Conservation (phyloP, 2,888 invertebrate species). For the Acleris sparsana region DNA sequence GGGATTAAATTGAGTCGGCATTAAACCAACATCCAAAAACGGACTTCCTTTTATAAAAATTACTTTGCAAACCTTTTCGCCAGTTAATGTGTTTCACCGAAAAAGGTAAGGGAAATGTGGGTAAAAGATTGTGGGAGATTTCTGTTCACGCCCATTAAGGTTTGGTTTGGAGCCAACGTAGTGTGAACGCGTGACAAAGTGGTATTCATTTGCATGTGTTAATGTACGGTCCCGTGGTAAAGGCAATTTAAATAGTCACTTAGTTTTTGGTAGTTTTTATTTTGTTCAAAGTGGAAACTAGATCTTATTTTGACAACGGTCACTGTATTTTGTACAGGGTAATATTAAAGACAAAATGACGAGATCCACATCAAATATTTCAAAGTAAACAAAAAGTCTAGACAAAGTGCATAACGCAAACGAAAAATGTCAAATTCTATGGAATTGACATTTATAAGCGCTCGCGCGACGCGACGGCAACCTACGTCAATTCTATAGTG, state of each 20-base stretch:
- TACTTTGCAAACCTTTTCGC: constrained; percentile 1
- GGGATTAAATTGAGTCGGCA: constrained; percentile 7
- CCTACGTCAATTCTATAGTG: too few species aligned
- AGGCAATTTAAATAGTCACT: neutral
- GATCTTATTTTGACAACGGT: too few species aligned
- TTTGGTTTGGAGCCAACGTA: neutral
- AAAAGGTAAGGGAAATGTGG: neutral
- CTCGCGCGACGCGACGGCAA: too few species aligned
- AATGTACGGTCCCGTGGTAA: neutral
- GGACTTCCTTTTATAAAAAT: constrained; percentile 5
- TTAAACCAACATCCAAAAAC: neutral
- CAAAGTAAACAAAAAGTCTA: too few species aligned
- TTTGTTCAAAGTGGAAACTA: too few species aligned
- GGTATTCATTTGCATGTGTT: constrained; percentile 1
- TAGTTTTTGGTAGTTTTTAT: too few species aligned
- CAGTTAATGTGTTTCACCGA: constrained; percentile 4
- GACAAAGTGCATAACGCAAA: too few species aligned
- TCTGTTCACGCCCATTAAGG: neutral
- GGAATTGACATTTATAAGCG: too few species aligned
- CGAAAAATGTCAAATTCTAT: too few species aligned
- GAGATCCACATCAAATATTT: too few species aligned
- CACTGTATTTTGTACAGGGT: too few species aligned
- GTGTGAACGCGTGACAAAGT: neutral
- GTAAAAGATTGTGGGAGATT: neutral
- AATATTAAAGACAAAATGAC: too few species aligned